Percentiles rank a stretch among this genome's conserved stretches.
Conservation (phyloP, 2,113 vertebrate genomes). For the Cynocephalus volans region DNA sequence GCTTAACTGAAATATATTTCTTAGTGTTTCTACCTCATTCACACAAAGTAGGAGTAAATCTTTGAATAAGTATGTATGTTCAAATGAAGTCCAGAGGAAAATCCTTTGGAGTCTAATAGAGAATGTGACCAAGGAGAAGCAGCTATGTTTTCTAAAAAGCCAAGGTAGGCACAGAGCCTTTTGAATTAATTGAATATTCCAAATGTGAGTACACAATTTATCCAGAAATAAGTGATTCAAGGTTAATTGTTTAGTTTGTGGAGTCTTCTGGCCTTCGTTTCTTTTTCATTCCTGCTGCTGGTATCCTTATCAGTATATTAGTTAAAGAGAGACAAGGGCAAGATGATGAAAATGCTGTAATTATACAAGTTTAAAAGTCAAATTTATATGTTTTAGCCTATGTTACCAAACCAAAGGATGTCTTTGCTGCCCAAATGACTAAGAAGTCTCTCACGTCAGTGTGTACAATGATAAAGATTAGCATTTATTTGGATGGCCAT, state of each 20-base stretch:
- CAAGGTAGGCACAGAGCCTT: not conserved
- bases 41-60: not conserved
- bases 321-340: not conserved
- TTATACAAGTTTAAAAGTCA: not conserved
- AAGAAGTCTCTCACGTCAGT: too few relatives aligned
- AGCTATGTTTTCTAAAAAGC: constrained; percentile 9
- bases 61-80: not conserved
- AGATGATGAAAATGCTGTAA: not conserved
- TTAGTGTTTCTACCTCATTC: not conserved
- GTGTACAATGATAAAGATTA: too few relatives aligned
- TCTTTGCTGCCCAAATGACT: too few relatives aligned
- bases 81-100: not conserved
- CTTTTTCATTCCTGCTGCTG: not conserved
- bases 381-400: not conserved
- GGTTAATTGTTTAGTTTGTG: not conserved
- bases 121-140: not conserved
- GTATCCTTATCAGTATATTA: not conserved
- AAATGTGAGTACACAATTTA: not conserved
- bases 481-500: too few relatives aligned
- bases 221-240: not conserved
- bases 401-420: too few relatives aligned
- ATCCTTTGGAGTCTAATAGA: not conserved
- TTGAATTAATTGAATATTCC: constrained; percentile 32
- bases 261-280: not conserved
- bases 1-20: constrained; percentile 26